phyloP scores from a whole-genome alignment of 2,888 invertebrate species.

The Cyclophora albipunctata region DNA sequence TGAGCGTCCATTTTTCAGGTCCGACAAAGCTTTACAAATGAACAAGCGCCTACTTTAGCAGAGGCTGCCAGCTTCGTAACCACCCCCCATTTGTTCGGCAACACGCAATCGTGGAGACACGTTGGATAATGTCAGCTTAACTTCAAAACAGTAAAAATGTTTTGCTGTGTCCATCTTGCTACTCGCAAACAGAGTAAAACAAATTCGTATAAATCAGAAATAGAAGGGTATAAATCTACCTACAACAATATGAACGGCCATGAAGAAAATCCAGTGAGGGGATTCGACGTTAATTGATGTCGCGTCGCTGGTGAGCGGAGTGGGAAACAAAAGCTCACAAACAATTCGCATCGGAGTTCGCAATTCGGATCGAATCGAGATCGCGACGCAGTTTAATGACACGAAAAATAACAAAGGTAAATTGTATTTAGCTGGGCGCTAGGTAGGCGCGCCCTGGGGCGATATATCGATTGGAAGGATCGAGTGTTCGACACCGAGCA shows the following conservation, averaged over 20 bases:
- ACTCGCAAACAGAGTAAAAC: no score
- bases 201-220: no score
- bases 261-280: conserved; percentile 65
- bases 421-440: conserved; percentile 69
- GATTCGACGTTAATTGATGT: conserved; percentile 72
- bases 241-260: conserved; percentile 51
- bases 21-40: conserved; percentile 68
- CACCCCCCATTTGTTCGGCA: conserved; percentile 52
- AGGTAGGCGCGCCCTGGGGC: conserved; percentile 56
- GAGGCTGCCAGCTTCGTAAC: conserved; percentile 41
- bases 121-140: conserved; percentile 46
- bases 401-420: conserved; percentile 77
- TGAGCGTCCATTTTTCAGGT: conserved; percentile 58
- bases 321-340: conserved; percentile 73
- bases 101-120: conserved; percentile 54
- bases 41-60: conserved; percentile 52
- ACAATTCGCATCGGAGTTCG: conserved; percentile 73
- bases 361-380: conserved; percentile 70
- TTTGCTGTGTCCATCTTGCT: conserved; percentile 1
- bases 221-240: conserved; percentile 45
- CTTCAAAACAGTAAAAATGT: conserved; percentile 33
- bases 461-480: conserved; percentile 58
- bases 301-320: conserved; percentile 64
- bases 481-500: conserved; percentile 49
- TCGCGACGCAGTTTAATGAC: conserved; percentile 75